phyloP scores from a whole-genome alignment of 2,888 invertebrate species.

The Epiblema foenella region DNA sequence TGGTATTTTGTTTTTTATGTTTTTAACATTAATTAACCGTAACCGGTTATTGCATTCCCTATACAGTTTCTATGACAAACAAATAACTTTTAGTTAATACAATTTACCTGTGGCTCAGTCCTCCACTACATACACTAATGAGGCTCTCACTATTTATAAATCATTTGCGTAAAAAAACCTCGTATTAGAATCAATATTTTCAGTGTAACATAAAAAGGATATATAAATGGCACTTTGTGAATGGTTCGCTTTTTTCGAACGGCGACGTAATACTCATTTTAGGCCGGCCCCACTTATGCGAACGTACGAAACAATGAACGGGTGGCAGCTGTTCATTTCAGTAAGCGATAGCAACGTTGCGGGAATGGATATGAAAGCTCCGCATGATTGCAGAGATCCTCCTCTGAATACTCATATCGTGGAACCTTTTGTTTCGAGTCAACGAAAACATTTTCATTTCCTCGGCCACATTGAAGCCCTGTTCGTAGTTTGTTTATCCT shows the following conservation, averaged over 20 bases:
- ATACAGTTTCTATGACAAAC: no score
- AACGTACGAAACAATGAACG: slow-evolving; percentile 66
- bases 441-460: slow-evolving; percentile 68
- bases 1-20: no score
- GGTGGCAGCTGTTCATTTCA: slow-evolving; percentile 68
- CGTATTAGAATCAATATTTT: slow-evolving; percentile 5
- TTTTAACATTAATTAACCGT: no score
- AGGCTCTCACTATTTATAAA: no score
- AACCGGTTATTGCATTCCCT: no score
- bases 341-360: slow-evolving; percentile 65
- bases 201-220: slow-evolving; percentile 23
- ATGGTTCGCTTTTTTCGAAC: slow-evolving; percentile 48
- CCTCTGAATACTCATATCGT: slow-evolving; percentile 60
- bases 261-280: slow-evolving; percentile 57
- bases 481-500: slow-evolving; percentile 65
- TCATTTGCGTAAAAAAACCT: neutral
- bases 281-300: slow-evolving; percentile 57
- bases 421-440: slow-evolving; percentile 64
- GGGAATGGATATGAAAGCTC: slow-evolving; percentile 62
- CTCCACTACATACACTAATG: no score
- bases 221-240: slow-evolving; percentile 28
- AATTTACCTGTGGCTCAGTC: no score
- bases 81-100: no score
- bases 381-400: slow-evolving; percentile 64
- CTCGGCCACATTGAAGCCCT: slow-evolving; percentile 57